Percentiles rank a stretch among this genome's conserved stretches.
Conservation (phyloP, 2,888 invertebrate species). For the Agrochola lota region DNA sequence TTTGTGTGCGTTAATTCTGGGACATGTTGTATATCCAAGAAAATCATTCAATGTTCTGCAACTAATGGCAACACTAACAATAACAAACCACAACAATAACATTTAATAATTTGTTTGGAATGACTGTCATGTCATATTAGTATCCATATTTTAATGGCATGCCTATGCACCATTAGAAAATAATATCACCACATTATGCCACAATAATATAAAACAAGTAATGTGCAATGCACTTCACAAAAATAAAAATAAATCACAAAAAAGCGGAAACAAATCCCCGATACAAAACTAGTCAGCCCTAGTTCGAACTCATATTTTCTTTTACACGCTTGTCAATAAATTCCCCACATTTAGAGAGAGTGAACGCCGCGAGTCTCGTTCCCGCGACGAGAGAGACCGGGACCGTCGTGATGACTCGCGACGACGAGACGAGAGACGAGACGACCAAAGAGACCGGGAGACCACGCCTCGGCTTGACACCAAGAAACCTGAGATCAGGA, state of each 20-base stretch:
- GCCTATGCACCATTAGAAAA: not conserved
- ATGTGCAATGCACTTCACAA: not conserved
- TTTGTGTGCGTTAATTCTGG: no score
- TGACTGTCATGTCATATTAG: not conserved
- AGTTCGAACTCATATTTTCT: not conserved
- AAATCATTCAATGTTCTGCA: no score
- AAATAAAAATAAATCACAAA: no score
- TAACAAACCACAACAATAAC: not conserved
- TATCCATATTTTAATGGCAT: not conserved
- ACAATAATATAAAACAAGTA: not conserved
- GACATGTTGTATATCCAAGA: no score
- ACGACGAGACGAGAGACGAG: constrained; percentile 39
- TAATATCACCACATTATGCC: not conserved
- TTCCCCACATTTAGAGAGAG: constrained; percentile 44
- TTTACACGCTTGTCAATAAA: constrained; percentile 8
- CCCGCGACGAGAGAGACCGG: constrained; percentile 43
- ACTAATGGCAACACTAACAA: no score
- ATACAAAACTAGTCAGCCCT: not conserved
- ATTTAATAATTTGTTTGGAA: not conserved
- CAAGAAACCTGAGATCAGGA: constrained; percentile 91
- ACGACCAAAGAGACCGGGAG: constrained; percentile 32
- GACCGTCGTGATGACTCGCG: constrained; percentile 38
- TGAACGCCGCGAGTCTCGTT: constrained; percentile 57
- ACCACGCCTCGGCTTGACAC: constrained; percentile 47
- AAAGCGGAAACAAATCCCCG: no score